A percentile compares a stretch with the other conserved stretches of the same genome.
phyloP scores from a whole-genome alignment of 2,888 invertebrate species.

The Drosophila algonquin region DNA sequence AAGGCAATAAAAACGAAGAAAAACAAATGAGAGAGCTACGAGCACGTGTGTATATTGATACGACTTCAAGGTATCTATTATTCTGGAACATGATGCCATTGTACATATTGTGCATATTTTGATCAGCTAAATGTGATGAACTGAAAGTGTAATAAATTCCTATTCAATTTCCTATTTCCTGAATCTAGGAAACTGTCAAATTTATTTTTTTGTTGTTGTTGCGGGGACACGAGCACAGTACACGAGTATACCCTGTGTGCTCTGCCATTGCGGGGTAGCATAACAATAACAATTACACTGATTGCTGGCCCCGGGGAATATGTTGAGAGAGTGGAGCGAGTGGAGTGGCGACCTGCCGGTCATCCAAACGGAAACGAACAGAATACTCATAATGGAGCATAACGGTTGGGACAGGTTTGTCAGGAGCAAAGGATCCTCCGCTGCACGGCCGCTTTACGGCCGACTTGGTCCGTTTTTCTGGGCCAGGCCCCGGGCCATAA shows the following conservation, averaged over 20 bases:
- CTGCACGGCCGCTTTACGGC: conserved; percentile 48
- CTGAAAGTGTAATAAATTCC: too few relatives aligned
- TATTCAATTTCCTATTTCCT: too few relatives aligned
- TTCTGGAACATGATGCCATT: not conserved
- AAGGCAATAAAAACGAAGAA: conserved; percentile 39
- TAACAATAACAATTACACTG: conserved; percentile 75
- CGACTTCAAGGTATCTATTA: not conserved
- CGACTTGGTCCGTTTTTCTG: conserved; percentile 45
- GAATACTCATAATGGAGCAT: conserved; percentile 15
- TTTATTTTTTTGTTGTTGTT: not conserved
- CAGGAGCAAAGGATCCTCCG: not conserved
- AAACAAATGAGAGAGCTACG: conserved; percentile 8
- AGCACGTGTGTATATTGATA: too few relatives aligned
- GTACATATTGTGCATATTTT: too few relatives aligned
- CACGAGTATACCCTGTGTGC: not conserved
- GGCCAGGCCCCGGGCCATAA: conserved; percentile 57
- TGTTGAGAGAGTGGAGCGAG: conserved; percentile 56
- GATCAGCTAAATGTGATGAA: too few relatives aligned
- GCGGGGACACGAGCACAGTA: not conserved
- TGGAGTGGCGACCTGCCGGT: conserved; percentile 54
- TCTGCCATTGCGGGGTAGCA: not conserved
- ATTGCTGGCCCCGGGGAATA: conserved; percentile 68
- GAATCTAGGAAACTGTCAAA: too few relatives aligned
- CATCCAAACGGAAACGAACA: conserved; percentile 48
- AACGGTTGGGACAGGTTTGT: conserved; percentile 1